Conservation (phyloP, 2,797 vertebrate genomes). For the Pseudochromis fuscus region DNA sequence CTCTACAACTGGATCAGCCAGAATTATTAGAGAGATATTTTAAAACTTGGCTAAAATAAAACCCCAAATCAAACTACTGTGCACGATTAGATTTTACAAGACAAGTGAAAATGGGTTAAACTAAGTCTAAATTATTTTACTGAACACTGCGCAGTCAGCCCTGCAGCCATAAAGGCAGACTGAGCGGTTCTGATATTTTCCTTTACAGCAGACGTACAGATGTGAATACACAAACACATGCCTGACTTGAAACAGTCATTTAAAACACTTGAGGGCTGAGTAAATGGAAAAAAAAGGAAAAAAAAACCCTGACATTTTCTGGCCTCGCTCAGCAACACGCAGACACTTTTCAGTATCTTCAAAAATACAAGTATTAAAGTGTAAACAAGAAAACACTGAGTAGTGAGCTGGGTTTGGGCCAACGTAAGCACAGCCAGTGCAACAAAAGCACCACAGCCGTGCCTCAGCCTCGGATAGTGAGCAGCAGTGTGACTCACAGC, state of each 20-base stretch:
- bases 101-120: background rate
- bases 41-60: too few relatives aligned
- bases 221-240: constrained; percentile 53
- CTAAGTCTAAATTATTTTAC: constrained; percentile 3
- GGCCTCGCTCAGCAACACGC: constrained; percentile 30
- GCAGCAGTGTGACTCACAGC: constrained; percentile 81
- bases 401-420: constrained; percentile 57
- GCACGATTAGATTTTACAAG: background rate
- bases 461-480: constrained; percentile 82
- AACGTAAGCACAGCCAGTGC: constrained; percentile 70
- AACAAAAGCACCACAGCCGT: constrained; percentile 60
- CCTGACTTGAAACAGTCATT: constrained; percentile 36
- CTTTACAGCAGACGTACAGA: constrained; percentile 57
- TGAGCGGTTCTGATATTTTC: constrained; percentile 29
- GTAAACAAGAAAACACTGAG: constrained; percentile 68
- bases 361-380: constrained; percentile 49
- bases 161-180: constrained; percentile 17
- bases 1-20: background rate
- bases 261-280: constrained; percentile 58
- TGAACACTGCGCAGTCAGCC: constrained; percentile 6
- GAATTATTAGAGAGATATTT: background rate
- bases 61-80: too few relatives aligned
- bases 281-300: constrained; percentile 54
- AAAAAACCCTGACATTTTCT: constrained; percentile 14
- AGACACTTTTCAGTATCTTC: constrained; percentile 52